Evolutionary conservation across 2,888 invertebrate species (phyloP), one percentile per base, ranked within the genome.

Genomic region (Biston betularia): DNA sequence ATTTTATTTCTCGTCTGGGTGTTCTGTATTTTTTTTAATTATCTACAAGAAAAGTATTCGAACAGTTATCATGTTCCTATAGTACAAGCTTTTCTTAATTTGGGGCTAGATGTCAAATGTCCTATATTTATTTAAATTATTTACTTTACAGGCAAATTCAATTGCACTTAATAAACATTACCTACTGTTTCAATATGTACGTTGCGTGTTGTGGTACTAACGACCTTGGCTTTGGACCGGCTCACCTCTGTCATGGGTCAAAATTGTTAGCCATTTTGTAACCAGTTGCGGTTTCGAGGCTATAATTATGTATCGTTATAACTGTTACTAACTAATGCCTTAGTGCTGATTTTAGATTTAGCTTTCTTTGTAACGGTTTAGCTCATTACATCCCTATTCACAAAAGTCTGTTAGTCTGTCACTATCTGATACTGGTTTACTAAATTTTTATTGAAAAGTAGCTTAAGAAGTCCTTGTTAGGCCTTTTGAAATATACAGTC

Each of bases 161-260:
- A 12, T n/a, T 44, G 44, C 6, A 15, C 15, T 44, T 10, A 2
- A 33, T 45, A 6, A 62, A 63, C 34, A 63, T 68, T 4, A 33
- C 11, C 24, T 68, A 63, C 67, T 63, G 53, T 40, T 50, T 62
- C 7, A 14, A 15, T 48, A 45, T 53, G 11, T 62, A 63, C 15
- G 40, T 49, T 24, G 45, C 61, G 46, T 45, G 45, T 42, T 45
- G 45, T 42, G 10, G 40, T 52, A 52, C 59, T 14, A 14, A 40
- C 48, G 62, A 56, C 67, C 67, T 67, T 70, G 70, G 59, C 70
- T 67, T 70, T 70, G 70, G 50, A 62, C 62, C 46, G 59, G 52
- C 55, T 67, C 62, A 62, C 67, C 64, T 67, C 55, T 55, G 40
- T 62, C 46, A 42, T 57, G 45, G 66, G 58, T 70, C 58, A 58